Conservation (phyloP, 2,888 invertebrate genomes). For the Hoplodrina ambigua region DNA sequence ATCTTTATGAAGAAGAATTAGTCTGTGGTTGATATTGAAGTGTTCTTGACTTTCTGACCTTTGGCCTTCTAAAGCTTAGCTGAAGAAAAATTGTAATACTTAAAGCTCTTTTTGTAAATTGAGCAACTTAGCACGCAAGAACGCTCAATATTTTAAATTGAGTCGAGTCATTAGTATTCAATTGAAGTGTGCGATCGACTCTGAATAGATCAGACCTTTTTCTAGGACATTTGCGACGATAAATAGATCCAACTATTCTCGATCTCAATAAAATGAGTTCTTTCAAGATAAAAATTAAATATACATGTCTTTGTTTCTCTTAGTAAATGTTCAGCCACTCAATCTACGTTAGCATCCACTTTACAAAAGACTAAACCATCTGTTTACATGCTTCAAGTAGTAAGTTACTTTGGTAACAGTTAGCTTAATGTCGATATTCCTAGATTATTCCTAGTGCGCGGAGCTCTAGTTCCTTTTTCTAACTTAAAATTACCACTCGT, state of each 20-base stretch:
- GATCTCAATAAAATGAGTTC: constrained; percentile 10
- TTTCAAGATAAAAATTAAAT: neutral
- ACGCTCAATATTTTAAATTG: constrained; percentile 20
- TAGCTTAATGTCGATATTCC: too few relatives aligned
- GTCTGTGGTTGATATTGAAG: neutral
- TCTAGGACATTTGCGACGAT: constrained; percentile 14
- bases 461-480: too few relatives aligned
- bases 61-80: neutral
- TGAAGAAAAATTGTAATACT: neutral
- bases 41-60: neutral
- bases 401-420: neutral
- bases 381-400: neutral
- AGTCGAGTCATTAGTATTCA: constrained; percentile 36
- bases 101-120: constrained; percentile 7
- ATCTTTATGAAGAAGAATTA: neutral
- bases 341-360: too few relatives aligned
- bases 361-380: neutral
- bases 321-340: too few relatives aligned
- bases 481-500: too few relatives aligned
- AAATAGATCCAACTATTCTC: constrained; percentile 13
- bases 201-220: constrained; percentile 27
- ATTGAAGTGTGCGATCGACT: constrained; percentile 9
- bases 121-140: constrained; percentile 1
- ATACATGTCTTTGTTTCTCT: neutral
- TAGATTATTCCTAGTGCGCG: too few relatives aligned